Evolutionary conservation across 2,888 invertebrate genomes (phyloP), one percentile per base, ranked within the genome.

Genomic region (Netelia fuscicornis): DNA sequence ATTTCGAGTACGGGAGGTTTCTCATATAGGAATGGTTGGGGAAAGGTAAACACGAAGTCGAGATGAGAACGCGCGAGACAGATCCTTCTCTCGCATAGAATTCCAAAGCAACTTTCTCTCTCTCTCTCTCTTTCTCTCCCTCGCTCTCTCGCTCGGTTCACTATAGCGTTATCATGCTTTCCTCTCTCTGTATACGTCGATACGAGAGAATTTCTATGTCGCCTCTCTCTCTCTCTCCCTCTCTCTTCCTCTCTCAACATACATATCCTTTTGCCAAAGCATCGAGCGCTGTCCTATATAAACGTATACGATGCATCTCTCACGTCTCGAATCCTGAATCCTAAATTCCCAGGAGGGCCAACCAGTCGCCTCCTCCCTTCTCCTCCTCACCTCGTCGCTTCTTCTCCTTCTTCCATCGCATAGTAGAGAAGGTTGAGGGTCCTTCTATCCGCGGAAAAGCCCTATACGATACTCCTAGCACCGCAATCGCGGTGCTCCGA

Each of bases 61-160:
- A 71, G 83, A 84, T 80, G 83, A 84, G 83, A 75, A 80, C 75
- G 56, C 75, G 58, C 71, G 71, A 80, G 83, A 84, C 83, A 71
- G 80, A 84, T 81, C 81, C 81, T 75, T 75, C 80, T 75, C 80
- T 58, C 58, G 20, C 58, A 10, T 23, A 52, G 81, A 81, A 81
- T 81, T 58, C 48, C 60, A 75, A 75, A 81, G 81, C 67, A 62
- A 75, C 54, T 37, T 23, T 71, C 58, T 75, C 74, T 48, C 52
- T 42, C 52, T 62, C 74, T 17, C 60, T 23, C 44, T 42, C 37
- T 65, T 37, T 37, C 65, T 25, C 68, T 13, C 9, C 20, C 62
- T 52, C 2, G 56, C n/a, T 6, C 11, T 60, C 42, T 74, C 30
- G 30, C 25, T 52, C 68, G 9, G 10, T 20, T 20, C 20, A 10